These are phyloP conservation scores for Brassicogethes aeneus DNA, from an alignment of 2,888 invertebrate genomes.

Conservation along the genomic window DNA sequence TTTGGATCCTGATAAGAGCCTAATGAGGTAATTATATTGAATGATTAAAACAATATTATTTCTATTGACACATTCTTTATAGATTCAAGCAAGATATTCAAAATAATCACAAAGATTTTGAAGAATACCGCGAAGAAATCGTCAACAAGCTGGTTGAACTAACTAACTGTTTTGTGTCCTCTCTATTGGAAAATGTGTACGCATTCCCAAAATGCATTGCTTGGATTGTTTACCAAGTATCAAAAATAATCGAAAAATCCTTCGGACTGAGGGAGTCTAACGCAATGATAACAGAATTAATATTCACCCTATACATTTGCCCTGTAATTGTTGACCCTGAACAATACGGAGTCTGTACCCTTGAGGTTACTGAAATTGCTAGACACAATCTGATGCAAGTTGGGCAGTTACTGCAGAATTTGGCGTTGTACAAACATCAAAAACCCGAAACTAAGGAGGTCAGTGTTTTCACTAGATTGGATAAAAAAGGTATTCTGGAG, in stretches of 20 bases:
- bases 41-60: too few relatives aligned
- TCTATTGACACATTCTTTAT: neutral
- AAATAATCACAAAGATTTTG: slow-evolving; percentile 39
- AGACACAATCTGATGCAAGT: slow-evolving; percentile 85
- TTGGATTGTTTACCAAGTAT: slow-evolving; percentile 86
- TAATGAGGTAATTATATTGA: slow-evolving; percentile 53
- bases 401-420: slow-evolving; percentile 86
- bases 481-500: slow-evolving; percentile 68
- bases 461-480: slow-evolving; percentile 74
- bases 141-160: slow-evolving; percentile 71
- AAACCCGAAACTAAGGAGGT: slow-evolving; percentile 54
- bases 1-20: slow-evolving; percentile 79
- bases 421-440: slow-evolving; percentile 79
- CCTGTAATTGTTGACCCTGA: slow-evolving; percentile 96
- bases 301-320: slow-evolving; percentile 89
- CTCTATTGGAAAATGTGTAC: slow-evolving; percentile 75
- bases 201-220: slow-evolving; percentile 84
- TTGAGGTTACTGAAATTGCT: slow-evolving; percentile 83
- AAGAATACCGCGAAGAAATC: slow-evolving; percentile 70
- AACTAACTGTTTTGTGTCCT: slow-evolving; percentile 71
- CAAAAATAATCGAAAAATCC: slow-evolving; percentile 55
- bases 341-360: slow-evolving; percentile 87
- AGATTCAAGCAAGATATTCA: slow-evolving; percentile 5
- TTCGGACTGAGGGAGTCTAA: slow-evolving; percentile 48
- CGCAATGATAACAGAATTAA: slow-evolving; percentile 80